A percentile compares a stretch with the other conserved stretches of the same genome.
phyloP scores from a whole-genome alignment of 2,888 invertebrate species.

The Cataglyphis albicans region DNA sequence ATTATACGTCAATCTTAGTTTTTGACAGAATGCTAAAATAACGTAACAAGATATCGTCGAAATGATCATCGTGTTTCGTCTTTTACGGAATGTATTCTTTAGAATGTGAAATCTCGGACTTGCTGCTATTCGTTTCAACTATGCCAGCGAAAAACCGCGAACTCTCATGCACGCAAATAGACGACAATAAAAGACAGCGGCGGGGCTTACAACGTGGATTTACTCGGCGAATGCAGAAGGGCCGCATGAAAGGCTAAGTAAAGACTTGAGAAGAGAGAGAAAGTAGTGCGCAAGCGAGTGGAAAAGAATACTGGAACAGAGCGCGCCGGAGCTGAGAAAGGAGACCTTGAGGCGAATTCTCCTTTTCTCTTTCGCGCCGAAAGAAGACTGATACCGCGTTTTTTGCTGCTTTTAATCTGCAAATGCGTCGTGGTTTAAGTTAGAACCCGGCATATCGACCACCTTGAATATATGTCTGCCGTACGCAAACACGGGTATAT shows the following conservation, averaged over 20 bases:
- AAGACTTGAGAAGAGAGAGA: constrained; percentile 22
- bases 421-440: constrained; percentile 49
- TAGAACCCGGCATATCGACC: not conserved
- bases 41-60: not conserved
- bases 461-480: constrained; percentile 3
- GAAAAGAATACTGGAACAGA: constrained; percentile 35
- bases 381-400: constrained; percentile 40
- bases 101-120: not conserved
- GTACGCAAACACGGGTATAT: constrained; percentile 1
- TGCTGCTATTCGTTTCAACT: not conserved
- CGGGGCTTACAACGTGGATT: constrained; percentile 23
- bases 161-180: constrained; percentile 4
- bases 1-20: not conserved
- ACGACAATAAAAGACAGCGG: constrained; percentile 10
- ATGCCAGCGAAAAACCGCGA: not conserved
- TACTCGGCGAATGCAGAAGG: constrained; percentile 25
- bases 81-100: not conserved
- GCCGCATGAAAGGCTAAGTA: constrained; percentile 22
- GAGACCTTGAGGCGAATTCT: constrained; percentile 38
- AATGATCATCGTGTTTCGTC: not conserved
- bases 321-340: constrained; percentile 1
- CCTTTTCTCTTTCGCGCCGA: not conserved
- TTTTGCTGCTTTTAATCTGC: constrained; percentile 59
- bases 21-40: not conserved
- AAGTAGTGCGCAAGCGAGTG: not conserved